Conservation (phyloP, 2,888 invertebrate species). For the Melanostoma mellinum region DNA sequence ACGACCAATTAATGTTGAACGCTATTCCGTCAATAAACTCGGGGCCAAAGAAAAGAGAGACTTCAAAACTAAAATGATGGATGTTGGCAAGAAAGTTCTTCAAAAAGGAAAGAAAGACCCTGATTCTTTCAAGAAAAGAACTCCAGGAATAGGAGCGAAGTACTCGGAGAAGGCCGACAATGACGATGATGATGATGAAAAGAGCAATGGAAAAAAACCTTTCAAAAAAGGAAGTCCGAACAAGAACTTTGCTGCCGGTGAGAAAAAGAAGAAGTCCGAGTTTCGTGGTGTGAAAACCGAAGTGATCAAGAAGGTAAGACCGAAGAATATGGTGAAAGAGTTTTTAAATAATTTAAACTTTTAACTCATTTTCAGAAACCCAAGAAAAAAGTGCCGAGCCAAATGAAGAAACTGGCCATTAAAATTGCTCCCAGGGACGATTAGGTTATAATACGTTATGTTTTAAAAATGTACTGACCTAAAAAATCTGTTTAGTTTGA, state of each 20-base stretch:
- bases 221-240: too few species aligned
- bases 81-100: conserved; percentile 7
- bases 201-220: too few species aligned
- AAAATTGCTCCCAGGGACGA: conserved; percentile 79
- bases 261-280: conserved; percentile 78
- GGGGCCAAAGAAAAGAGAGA: conserved; percentile 77
- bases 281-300: conserved; percentile 79
- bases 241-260: conserved; percentile 2
- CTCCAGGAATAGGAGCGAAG: too few species aligned
- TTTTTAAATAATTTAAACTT: not conserved
- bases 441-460: too few species aligned
- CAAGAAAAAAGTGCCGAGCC: conserved; percentile 76
- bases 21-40: conserved; percentile 77
- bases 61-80: conserved; percentile 48
- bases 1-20: conserved; percentile 80
- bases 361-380: conserved; percentile 72
- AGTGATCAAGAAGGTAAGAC: conserved; percentile 74
- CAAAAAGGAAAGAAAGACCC: not conserved
- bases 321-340: not conserved
- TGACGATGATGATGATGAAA: too few species aligned
- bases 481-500: too few species aligned
- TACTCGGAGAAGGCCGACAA: too few species aligned
- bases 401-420: conserved; percentile 77
- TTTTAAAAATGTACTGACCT: too few species aligned
- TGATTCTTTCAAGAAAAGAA: not conserved